Evolutionary conservation across 37 sponge, comb jelly and placozoan species (phyloP), one percentile per base, ranked within the genome.

Genomic region (Axinella damicornis): DNA sequence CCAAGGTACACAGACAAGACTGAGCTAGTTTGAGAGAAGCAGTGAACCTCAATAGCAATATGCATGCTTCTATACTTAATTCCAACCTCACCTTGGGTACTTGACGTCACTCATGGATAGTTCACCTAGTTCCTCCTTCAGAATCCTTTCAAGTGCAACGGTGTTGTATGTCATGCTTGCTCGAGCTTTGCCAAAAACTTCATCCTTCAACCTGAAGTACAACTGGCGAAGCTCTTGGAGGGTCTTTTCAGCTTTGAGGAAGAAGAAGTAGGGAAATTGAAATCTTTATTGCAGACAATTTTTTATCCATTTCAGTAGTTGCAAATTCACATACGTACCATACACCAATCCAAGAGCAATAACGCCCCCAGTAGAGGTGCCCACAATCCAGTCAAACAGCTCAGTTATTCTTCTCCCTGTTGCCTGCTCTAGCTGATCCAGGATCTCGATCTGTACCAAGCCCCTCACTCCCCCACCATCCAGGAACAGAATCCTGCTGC

Each of bases 401-500:
- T 88, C 77, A 0, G 40, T 60, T 12, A 88, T 88, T 30, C 59
- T 76, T 39, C 65, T 74, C 14, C 76, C 68, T 20, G 83, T 88
- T 2, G 32, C 0, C 18, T 38, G 39, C 62, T 88, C 89, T 17
- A 88, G 40, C 34, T 76, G 71, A 57, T 53, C 41, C 36, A 88
- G 72, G 25, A 88, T 69, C 53, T 88, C 89, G 13, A 88, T 74
- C 60, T 82, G 83, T 17, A 88, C 39, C 21, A 88, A 77, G 0
- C 83, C 89, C 15, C 78, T 75, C 41, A 88, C 82, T 19, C 89
- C 89, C 14, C 89, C 89, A n/a, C 89, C 89, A 39, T 88, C 89
- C 62, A 88, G 78, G 40, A 77, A 59, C 1, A 88, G 69, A 33
- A 88, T 83, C 0, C 83, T 69, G 53, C 69, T 52, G 4, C 83